Base-by-base conservation (phyloP, 2,888 invertebrate species). In the Seira musarum region DNA sequence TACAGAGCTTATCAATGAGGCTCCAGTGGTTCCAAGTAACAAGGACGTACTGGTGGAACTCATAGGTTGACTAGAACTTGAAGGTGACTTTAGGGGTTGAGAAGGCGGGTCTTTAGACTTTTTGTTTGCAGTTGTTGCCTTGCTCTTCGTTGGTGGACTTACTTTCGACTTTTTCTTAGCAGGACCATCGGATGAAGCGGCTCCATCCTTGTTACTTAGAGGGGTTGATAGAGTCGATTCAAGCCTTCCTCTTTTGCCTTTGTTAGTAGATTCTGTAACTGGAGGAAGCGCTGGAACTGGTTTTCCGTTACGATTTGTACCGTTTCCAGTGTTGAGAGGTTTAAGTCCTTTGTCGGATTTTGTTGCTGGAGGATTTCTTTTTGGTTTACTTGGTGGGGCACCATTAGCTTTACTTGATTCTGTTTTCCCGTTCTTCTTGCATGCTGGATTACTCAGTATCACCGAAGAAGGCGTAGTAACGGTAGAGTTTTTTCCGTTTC, bases 41-140 rank as follows among this genome's bases (percentile, higher is more conserved):
- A 30, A 13, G 21, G 35, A 35, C 21, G 35, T 72, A 64, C 46
- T 63, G 35, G 19, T n/a, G 30, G 66, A 2, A 40, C n/a, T n/a
- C n/a, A n/a, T n/a, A n/a, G 40, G 6, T 13, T 40, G 40, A 40
- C 40, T 40, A 13, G 40, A 40, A 40, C 70, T 60, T 19, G 80
- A 49, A 17, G 79, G 40, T 15, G 64, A 25, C 3, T 69, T 17
- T n/a, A 64, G 67, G 1, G 72, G 35, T 40, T 65, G 71, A 8
- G 35, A 61, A 22, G 64, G 10, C 5, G 69, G n/a, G 22, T 77
- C 77, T 72, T 78, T 78, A 46, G 77, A 22, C 65, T 75, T 82
- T 25, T 79, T 76, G n/a, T 53, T 65, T 10, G 76, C 3, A 17
- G 40, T 49, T 71, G 70, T 65, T 21, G 57, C 57, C 49, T 69